Conservation (phyloP, 2,113 vertebrate species). For the Sterrhoptilus dennistouni region DNA sequence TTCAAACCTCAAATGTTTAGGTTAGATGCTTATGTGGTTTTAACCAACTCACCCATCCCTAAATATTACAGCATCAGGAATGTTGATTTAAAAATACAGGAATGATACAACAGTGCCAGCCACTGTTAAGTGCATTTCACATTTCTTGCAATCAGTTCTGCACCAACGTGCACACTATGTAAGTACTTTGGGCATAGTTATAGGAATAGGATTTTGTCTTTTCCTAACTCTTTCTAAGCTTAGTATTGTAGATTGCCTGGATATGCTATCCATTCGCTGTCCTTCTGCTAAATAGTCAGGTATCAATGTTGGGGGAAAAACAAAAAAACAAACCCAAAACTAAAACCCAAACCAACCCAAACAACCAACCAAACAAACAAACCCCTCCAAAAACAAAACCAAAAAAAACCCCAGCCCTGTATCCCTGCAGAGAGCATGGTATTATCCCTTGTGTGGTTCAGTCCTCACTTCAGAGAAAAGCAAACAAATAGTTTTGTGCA, state of each 20-base stretch:
- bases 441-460: fast-evolving
- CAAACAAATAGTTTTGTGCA: not conserved
- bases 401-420: not conserved
- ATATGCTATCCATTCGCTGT: not conserved
- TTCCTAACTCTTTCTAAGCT: not conserved
- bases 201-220: not conserved
- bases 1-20: conserved; percentile 57
- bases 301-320: fast-evolving
- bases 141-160: not conserved
- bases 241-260: not conserved
- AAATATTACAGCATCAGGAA: conserved; percentile 37
- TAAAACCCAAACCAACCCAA: no score
- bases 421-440: not conserved
- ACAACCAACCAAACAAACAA: not conserved
- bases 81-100: conserved; percentile 3
- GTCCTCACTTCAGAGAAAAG: not conserved
- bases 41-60: conserved; percentile 2
- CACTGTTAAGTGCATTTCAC: not conserved
- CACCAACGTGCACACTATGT: not conserved
- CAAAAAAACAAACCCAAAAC: not conserved
- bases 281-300: not conserved
- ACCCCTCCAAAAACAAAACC: no score
- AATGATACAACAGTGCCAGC: conserved; percentile 35
- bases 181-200: not conserved
- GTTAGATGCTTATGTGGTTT: conserved; percentile 35